Percentiles rank a stretch among this genome's conserved stretches.
These are phyloP conservation scores for Pterobdella sp. DNA, from an alignment of 2,888 invertebrate species.

Conservation along the genomic window DNA sequence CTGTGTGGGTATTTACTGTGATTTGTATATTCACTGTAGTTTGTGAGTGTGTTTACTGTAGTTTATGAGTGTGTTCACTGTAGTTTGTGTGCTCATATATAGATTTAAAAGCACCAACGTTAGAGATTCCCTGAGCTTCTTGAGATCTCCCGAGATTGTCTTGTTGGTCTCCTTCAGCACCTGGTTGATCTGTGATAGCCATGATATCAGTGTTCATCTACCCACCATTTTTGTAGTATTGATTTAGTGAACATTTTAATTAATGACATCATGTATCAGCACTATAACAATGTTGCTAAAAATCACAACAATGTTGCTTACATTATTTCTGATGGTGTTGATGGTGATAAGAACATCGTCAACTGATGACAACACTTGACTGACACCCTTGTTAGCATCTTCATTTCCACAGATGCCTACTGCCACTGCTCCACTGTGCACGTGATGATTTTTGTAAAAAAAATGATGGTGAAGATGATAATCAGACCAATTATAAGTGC, in stretches of 20 bases:
- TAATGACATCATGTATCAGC: background rate
- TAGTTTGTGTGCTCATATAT: background rate
- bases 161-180: constrained; percentile 34
- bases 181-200: constrained; percentile 28
- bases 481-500: background rate
- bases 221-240: background rate
- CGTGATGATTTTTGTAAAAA: background rate
- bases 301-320: constrained; percentile 17
- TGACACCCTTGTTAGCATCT: constrained; percentile 80
- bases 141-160: constrained; percentile 31
- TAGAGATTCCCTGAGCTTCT: constrained; percentile 17
- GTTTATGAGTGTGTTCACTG: background rate
- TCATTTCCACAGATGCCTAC: constrained; percentile 88
- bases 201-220: background rate
- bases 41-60: background rate
- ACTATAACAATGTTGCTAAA: background rate
- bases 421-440: constrained; percentile 67
- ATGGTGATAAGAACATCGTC: constrained; percentile 48
- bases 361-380: constrained; percentile 67
- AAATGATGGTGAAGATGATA: background rate
- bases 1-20: background rate
- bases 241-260: background rate
- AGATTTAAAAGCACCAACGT: background rate
- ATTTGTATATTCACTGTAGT: background rate
- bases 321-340: constrained; percentile 33